Percentiles rank a stretch among this genome's conserved stretches.
Evolutionary conservation across 2,113 vertebrate species (phyloP).

Genomic region (Pachycephala philippinensis): DNA sequence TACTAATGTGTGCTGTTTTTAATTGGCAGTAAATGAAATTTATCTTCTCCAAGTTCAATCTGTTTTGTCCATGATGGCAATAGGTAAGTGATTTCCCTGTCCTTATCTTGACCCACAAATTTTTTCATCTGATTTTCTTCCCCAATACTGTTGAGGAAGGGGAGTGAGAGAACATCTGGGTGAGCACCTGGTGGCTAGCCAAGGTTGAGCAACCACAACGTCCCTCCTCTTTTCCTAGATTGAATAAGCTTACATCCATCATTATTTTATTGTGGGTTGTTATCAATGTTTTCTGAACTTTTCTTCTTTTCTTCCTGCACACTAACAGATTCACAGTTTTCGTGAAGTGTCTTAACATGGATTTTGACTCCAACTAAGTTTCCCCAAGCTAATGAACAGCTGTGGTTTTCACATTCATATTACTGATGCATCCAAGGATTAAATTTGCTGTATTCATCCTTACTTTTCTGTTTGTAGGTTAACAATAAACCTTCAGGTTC

Average conservation of each 20-base stretch:
- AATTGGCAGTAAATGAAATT: neutral
- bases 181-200: neutral
- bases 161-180: neutral
- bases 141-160: neutral
- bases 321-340: neutral
- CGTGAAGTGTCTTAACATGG: neutral
- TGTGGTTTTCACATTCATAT: neutral
- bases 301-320: neutral
- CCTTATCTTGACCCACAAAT: fast-evolving
- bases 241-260: neutral
- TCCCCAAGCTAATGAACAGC: neutral
- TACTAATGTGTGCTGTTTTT: neutral
- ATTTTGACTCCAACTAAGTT: neutral
- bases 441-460: neutral
- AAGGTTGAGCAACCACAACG: neutral
- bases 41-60: neutral
- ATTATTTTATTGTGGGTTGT: neutral
- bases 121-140: neutral
- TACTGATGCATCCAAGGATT: neutral
- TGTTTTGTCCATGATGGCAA: neutral
- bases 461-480: neutral
- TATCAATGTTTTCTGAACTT: neutral
- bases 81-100: neutral
- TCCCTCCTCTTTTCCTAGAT: neutral
- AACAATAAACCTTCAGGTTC: neutral